Base-by-base conservation (phyloP, 2,797 vertebrate genomes). In the Champsocephalus gunnari region DNA sequence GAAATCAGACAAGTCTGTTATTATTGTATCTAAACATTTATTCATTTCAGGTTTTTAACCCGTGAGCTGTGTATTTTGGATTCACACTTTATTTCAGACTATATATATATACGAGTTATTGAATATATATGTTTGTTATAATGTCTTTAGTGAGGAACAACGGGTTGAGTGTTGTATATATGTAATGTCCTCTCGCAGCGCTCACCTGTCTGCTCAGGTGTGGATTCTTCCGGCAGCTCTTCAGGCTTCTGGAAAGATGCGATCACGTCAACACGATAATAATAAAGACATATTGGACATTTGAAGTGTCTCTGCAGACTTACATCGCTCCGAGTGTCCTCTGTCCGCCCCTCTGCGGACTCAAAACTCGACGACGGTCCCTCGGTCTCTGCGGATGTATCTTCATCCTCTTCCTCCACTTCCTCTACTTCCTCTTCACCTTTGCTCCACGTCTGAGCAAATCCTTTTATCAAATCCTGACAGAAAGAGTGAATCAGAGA, bases 201-300 rank as follows among this genome's bases (percentile, higher is more conserved):
- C 34, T 66, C 38, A 91, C 88, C 83, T 86, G 60, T 84, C 8
- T 81, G 73, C 49, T 67, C 86, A 11, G 88, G 61, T 1, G 12
- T 49, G 1, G 62, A 32, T 8, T 85, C 72, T 48, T 87, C 89
- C 61, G 84, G 59, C 66, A 71, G 68, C 43, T 82, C 80, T 11
- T 86, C 76, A 0, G 75, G 65, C 67, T 78, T 75, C 90, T 93
- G 79, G 6, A 75, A 59, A 64, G 12, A 76, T 61, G 16, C 72
- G 28, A 82, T 28, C 44, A 41, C 1, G 3, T 9, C 24, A 24
- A 49, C 41, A 58, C 13, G 13, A 50, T 11, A 45, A 65, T 11
- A 55, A 4, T 3, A 2, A 48, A 56, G 13, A 24, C 34, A 47
- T 10, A 4, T 9, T 2, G 50, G 3, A 50, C 2, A 16, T 17